Evolutionary conservation across 1,140 invertebrate species (phyloP).

Genomic region (Conus betulinus): DNA sequence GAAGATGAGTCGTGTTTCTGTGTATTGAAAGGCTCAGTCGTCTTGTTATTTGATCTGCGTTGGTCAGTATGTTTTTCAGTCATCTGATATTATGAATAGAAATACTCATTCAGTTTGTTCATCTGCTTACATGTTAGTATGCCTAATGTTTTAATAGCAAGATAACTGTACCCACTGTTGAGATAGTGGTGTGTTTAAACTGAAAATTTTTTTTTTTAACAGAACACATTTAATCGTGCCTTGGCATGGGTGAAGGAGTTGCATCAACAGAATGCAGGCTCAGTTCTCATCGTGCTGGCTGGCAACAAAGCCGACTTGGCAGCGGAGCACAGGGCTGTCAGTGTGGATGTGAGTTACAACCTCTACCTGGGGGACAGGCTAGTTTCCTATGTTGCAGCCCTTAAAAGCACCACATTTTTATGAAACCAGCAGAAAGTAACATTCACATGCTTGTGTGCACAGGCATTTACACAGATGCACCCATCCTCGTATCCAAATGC

Average conservation of each 20-base stretch:
- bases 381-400: not conserved
- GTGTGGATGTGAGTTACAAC: slow-evolving; percentile 79
- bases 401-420: not conserved
- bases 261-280: slow-evolving; percentile 96
- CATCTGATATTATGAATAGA: too few relatives aligned
- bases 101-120: too few relatives aligned
- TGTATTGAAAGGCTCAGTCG: too few relatives aligned
- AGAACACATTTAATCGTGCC: slow-evolving; percentile 97
- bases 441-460: not conserved
- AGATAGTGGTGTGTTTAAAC: too few relatives aligned
- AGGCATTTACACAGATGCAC: not conserved
- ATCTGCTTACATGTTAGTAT: too few relatives aligned
- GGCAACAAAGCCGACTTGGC: slow-evolving; percentile 97
- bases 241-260: slow-evolving; percentile 99
- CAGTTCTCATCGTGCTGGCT: slow-evolving; percentile 92
- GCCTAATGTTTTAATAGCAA: too few relatives aligned
- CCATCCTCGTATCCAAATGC: not conserved
- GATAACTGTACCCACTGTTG: too few relatives aligned
- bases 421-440: not conserved
- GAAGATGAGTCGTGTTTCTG: too few relatives aligned
- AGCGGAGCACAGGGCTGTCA: slow-evolving; percentile 96
- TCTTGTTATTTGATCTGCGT: too few relatives aligned
- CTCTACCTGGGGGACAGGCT: not conserved
- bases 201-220: slow-evolving; percentile 4
- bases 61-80: too few relatives aligned